phyloP scores from a whole-genome alignment of 2,113 vertebrate genomes.

The Acrocephalus arundinaceus region DNA sequence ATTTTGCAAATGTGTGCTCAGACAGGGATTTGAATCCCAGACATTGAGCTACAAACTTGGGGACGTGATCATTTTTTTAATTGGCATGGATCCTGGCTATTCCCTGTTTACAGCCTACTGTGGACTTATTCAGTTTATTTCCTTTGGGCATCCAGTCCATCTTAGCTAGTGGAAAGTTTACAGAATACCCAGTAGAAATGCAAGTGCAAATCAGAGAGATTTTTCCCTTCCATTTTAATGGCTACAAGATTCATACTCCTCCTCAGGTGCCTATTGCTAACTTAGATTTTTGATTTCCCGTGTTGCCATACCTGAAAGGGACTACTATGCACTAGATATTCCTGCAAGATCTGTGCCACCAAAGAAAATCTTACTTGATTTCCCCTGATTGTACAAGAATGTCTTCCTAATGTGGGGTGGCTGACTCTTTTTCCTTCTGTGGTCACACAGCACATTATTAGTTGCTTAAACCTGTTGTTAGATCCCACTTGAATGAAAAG shows the following conservation, averaged over 20 bases:
- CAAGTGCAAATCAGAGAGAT: neutral
- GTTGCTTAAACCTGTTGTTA: neutral
- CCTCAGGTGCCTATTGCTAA: neutral
- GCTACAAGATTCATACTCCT: neutral
- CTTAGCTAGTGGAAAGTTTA: neutral
- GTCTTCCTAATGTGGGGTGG: neutral
- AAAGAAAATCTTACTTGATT: conserved; percentile 13
- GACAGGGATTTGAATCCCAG: neutral
- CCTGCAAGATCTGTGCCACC: neutral
- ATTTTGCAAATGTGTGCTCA: neutral
- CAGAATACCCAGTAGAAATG: conserved; percentile 2
- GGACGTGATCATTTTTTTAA: neutral
- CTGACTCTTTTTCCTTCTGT: neutral
- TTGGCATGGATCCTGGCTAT: neutral
- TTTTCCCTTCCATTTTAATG: neutral
- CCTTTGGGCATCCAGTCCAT: neutral
- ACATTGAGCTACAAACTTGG: neutral
- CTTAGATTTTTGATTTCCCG: conserved; percentile 33
- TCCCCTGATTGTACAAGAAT: neutral
- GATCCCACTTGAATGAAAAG: neutral
- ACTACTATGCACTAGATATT: neutral
- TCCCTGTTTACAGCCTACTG: neutral
- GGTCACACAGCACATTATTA: neutral
- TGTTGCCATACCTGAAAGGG: neutral
- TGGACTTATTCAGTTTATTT: neutral